These are phyloP conservation scores for Meleagris gallopavo DNA, from an alignment of 2,113 vertebrate genomes.

Conservation along the genomic window DNA sequence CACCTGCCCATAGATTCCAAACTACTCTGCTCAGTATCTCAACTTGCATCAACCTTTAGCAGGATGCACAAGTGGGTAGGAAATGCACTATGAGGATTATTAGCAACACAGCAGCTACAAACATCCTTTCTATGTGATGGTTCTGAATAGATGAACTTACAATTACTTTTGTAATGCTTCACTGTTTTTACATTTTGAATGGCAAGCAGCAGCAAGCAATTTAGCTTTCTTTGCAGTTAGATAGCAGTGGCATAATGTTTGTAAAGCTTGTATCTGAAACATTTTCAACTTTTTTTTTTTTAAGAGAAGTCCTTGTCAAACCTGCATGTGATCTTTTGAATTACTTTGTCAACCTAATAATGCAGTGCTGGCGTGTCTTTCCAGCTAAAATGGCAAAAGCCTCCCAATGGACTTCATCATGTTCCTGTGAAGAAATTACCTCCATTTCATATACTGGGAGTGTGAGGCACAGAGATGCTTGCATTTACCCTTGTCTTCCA, in stretches of 20 bases:
- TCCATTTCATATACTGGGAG: neutral
- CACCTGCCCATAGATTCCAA: neutral
- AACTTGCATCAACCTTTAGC: neutral
- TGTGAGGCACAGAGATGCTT: neutral
- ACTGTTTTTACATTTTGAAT: neutral
- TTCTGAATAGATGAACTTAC: neutral
- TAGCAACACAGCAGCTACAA: neutral
- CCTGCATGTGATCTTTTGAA: neutral
- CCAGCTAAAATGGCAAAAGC: neutral
- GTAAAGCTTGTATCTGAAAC: neutral
- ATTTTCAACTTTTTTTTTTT: neutral
- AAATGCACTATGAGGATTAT: neutral
- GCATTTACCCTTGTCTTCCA: neutral
- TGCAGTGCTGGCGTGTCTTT: fast-evolving
- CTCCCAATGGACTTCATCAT: neutral
- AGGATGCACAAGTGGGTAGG: neutral
- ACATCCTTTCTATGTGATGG: fast-evolving
- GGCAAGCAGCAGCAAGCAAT: neutral
- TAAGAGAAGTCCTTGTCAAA: neutral
- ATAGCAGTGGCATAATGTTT: neutral
- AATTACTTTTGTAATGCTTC: neutral
- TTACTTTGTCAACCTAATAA: neutral
- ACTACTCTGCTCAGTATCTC: neutral
- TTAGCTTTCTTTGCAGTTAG: neutral
- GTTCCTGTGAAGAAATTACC: neutral